phyloP scores from a whole-genome alignment of 2,797 vertebrate species.

The Lagodon rhomboides region DNA sequence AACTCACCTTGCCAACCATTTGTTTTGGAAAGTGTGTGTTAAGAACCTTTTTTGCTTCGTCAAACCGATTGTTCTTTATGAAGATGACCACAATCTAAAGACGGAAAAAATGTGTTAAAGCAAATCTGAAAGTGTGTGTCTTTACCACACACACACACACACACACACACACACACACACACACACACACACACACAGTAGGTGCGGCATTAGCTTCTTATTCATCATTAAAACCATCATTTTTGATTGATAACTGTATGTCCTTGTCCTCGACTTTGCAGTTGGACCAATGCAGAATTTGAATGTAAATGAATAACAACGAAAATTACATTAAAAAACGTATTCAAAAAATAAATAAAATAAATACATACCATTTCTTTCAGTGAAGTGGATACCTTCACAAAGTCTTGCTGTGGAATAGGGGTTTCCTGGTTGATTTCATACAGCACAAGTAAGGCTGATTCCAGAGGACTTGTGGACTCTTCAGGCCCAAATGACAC shows the following conservation, averaged over 20 bases:
- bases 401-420: conserved; percentile 57
- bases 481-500: conserved; percentile 59
- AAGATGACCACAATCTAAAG: conserved; percentile 78
- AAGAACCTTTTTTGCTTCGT: conserved; percentile 76
- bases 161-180: too few relatives aligned
- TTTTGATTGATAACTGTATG: background rate
- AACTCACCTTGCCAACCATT: conserved; percentile 77
- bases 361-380: conserved; percentile 79
- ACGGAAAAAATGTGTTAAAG: conserved; percentile 8
- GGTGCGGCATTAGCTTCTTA: background rate
- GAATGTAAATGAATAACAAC: background rate
- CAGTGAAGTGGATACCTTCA: conserved; percentile 59
- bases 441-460: conserved; percentile 75
- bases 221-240: background rate
- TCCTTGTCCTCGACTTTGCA: too few relatives aligned
- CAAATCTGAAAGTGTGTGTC: background rate
- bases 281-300: background rate
- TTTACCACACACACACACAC: too few relatives aligned
- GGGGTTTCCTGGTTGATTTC: conserved; percentile 38
- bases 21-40: conserved; percentile 71
- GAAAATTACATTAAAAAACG: background rate
- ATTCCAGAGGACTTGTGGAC: conserved; percentile 76
- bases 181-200: too few relatives aligned
- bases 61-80: conserved; percentile 77
- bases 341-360: background rate